Conservation (phyloP, 2,888 invertebrate species). For the Gastracanthus pulcherrimus region DNA sequence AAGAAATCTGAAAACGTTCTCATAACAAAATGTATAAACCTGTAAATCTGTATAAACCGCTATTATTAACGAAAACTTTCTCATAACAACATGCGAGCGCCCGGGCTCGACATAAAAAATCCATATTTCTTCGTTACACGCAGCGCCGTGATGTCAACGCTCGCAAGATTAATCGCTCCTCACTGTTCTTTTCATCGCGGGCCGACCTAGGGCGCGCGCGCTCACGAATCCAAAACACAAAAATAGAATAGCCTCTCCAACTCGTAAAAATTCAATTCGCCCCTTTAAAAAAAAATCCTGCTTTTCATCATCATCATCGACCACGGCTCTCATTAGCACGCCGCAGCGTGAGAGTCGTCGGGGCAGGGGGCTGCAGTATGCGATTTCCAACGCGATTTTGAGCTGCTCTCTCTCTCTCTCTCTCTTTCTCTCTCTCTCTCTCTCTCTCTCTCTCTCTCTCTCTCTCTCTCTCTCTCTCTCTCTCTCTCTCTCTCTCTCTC, state of each 20-base stretch:
- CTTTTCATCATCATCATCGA: constrained; percentile 22
- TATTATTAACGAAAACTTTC: constrained; percentile 10
- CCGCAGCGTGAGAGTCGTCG: constrained; percentile 1
- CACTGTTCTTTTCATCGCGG: background rate
- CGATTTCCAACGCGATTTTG: constrained; percentile 67
- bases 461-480: constrained; percentile 47
- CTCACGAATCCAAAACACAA: background rate
- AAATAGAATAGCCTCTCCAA: background rate
- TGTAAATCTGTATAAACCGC: background rate
- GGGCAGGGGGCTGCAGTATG: constrained; percentile 6
- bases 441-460: constrained; percentile 47
- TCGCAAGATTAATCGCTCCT: constrained; percentile 31
- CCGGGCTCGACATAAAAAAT: constrained; percentile 17
- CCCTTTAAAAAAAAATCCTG: constrained; percentile 16
- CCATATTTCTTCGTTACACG: constrained; percentile 50
- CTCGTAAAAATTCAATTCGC: constrained; percentile 44
- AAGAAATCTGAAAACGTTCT: constrained; percentile 14
- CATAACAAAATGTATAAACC: constrained; percentile 3
- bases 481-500: constrained; percentile 52
- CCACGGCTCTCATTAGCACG: constrained; percentile 24
- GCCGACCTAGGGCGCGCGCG: background rate
- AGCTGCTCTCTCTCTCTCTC: constrained; percentile 45
- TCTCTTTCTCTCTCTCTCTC: constrained; percentile 47
- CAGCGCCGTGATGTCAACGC: constrained; percentile 15
- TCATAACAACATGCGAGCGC: constrained; percentile 4